Base-by-base conservation (phyloP, 1,140 invertebrate species). In the Lepidotrigona ventralis region DNA sequence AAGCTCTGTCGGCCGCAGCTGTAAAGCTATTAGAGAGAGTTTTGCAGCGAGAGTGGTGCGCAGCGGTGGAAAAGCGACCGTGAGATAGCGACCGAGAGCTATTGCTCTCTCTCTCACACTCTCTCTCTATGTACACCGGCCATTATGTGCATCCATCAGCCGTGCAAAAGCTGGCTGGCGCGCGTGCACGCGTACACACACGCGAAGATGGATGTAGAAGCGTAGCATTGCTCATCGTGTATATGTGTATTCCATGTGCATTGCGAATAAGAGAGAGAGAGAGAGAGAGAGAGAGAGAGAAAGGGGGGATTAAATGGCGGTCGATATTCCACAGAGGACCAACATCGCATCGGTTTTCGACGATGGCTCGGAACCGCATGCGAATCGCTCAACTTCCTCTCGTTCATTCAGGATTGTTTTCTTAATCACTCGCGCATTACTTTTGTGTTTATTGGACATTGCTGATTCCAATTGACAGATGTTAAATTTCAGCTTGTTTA, bases 11-110 rank as follows among this genome's bases (percentile, higher is more conserved):
- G 76, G 71, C 78, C 88, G 79, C 88, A 84, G 88, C 86, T 90
- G 91, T 93, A 92, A 93, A 93, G 91, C 92, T 91, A 91, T 93
- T 91, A 92, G 84, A 87, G 85, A 84, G 85, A 86, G 89, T 86
- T 90, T 79, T 85, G 82, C 83, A 72, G 64, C 64, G 79, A 66
- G 79, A 84, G 83, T 58, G 77, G 88, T 51, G 80, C 33, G 69
- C 72, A 53, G 29, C 58, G 76, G 26, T 86, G 81, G 85, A 74
- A 79, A 77, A 82, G 76, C 69, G 63, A 19, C 76, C 77, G 81
- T 77, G 76, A 85, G 81, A 84, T 77, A 85, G 83, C 80, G 78
- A 79, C 51, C 39, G 39, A 12, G 84, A 86, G 82, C 85, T 84
- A 85, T 86, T 56, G 72, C 39, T 68, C 75, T 87, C 70, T 81